Conservation (phyloP, 1,140 invertebrate genomes). For the Coelopa frigida region DNA sequence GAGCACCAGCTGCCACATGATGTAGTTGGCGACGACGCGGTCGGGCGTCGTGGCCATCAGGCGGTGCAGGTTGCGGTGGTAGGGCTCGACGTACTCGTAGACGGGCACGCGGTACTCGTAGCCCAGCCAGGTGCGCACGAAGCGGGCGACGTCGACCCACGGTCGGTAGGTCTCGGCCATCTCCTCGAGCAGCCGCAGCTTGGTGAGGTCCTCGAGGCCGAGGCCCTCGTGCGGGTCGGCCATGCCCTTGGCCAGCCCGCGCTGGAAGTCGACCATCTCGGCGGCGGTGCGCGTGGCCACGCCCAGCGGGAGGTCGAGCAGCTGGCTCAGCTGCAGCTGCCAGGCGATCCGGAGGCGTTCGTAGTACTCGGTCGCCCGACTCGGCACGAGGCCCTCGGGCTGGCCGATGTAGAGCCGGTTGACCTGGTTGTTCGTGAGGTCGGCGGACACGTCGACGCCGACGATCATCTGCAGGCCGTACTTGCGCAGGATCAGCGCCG, state of each 20-base stretch:
- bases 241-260: conserved; percentile 11
- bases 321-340: conserved; percentile 12
- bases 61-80: conserved; percentile 44
- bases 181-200: conserved; percentile 20
- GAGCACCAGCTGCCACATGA: conserved; percentile 55
- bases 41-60: conserved; percentile 44
- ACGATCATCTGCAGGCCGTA: conserved; percentile 52
- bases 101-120: conserved; percentile 29
- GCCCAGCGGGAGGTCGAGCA: conserved; percentile 19
- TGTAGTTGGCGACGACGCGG: conserved; percentile 57
- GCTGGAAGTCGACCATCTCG: conserved; percentile 16
- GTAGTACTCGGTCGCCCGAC: conserved; percentile 12
- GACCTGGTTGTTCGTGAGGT: conserved; percentile 23
- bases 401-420: conserved; percentile 33
- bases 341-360: conserved; percentile 4
- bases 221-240: conserved; percentile 13
- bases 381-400: conserved; percentile 14
- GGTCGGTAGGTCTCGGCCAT: conserved; percentile 30
- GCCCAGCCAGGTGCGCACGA: conserved; percentile 26
- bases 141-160: conserved; percentile 33
- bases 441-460: conserved; percentile 22
- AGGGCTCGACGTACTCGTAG: conserved; percentile 31
- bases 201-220: conserved; percentile 21
- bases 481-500: conserved; percentile 53
- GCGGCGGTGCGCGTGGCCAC: conserved; percentile 13